These are phyloP conservation scores for Ips typographus DNA, from an alignment of 1,140 invertebrate species.

Conservation along the genomic window DNA sequence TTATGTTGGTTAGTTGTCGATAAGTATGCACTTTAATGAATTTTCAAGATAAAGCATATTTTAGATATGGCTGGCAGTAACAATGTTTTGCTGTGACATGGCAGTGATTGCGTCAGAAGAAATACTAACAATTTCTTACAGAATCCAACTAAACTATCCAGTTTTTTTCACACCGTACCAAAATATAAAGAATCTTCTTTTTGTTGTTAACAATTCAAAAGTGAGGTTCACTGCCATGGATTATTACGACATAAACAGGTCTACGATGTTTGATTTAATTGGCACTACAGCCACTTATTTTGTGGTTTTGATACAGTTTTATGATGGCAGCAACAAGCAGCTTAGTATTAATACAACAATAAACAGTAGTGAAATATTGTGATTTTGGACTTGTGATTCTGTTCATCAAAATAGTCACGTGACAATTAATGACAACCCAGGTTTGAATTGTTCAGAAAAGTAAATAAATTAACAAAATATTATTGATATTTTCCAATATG, in stretches of 20 bases:
- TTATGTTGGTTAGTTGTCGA: constrained; percentile 22
- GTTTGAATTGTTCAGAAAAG: too few relatives aligned
- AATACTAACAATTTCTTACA: constrained; percentile 29
- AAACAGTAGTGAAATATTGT: too few relatives aligned
- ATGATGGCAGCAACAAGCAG: constrained; percentile 27
- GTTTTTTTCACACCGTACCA: constrained; percentile 25
- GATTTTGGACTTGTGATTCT: not conserved
- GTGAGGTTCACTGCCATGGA: constrained; percentile 30
- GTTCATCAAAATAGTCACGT: not conserved
- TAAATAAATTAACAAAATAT: too few relatives aligned
- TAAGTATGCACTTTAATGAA: not conserved
- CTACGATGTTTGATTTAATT: constrained; percentile 32
- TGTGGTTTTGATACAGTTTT: constrained; percentile 34
- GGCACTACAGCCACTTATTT: constrained; percentile 35
- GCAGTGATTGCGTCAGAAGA: constrained; percentile 28
- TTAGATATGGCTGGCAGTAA: constrained; percentile 29
- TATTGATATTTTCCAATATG: too few relatives aligned
- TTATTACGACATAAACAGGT: constrained; percentile 32
- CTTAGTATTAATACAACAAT: not conserved
- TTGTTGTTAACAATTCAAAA: constrained; percentile 21
- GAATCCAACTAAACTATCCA: constrained; percentile 19
- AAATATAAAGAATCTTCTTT: constrained; percentile 20
- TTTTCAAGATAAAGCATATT: not conserved
- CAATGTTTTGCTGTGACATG: constrained; percentile 32
- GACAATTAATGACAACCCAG: not conserved